Percentiles rank a stretch among this genome's conserved stretches.
These are phyloP conservation scores for Scolopax bukidnonensis DNA, from an alignment of 2,797 vertebrate species.

Conservation along the genomic window DNA sequence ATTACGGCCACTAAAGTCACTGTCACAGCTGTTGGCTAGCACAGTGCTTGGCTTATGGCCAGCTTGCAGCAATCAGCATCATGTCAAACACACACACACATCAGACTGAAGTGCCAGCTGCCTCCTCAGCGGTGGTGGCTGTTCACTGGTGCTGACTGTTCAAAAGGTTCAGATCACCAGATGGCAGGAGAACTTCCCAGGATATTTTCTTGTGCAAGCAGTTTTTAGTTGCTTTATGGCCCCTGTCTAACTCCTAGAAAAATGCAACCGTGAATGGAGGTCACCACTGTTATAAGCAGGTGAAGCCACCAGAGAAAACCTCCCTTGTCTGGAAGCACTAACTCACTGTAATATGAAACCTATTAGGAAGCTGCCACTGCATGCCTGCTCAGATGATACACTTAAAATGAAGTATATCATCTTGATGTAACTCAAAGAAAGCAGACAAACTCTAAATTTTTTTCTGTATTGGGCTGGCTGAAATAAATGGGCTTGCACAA, in stretches of 20 bases:
- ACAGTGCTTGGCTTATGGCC: neutral
- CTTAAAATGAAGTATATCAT: neutral
- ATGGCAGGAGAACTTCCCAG: neutral
- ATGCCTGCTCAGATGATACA: neutral
- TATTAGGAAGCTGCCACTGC: neutral
- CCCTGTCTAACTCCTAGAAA: neutral
- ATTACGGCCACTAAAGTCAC: neutral
- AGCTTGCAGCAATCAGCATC: neutral
- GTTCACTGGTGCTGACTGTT: neutral
- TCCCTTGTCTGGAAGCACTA: neutral
- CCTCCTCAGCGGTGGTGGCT: neutral
- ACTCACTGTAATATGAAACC: neutral
- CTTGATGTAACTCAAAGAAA: neutral
- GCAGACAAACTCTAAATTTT: neutral
- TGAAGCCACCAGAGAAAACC: neutral
- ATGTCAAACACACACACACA: fast-evolving
- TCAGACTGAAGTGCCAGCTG: neutral
- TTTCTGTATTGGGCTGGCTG: neutral
- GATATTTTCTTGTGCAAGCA: neutral
- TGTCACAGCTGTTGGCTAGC: neutral
- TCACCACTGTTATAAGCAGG: neutral
- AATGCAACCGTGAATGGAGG: neutral
- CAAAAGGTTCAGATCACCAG: neutral
- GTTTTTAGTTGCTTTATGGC: neutral
- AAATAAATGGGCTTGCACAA: neutral